Conservation (phyloP, 2,113 vertebrate species). For the Manacus vitellinus region DNA sequence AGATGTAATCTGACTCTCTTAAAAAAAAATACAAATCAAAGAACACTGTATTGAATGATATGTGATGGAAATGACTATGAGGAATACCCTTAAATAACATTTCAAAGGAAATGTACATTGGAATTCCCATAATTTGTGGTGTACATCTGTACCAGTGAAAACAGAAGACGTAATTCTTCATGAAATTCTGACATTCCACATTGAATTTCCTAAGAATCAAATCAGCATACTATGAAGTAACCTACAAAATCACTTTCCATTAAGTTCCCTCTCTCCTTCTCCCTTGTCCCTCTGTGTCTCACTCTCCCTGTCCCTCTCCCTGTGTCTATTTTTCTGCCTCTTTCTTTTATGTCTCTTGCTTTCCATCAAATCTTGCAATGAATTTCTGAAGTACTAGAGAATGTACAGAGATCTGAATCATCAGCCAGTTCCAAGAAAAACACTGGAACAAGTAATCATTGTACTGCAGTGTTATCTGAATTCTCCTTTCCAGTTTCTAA, state of each 20-base stretch:
- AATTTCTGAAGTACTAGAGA: background rate
- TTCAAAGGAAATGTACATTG: background rate
- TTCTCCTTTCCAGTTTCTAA: background rate
- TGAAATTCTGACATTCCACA: background rate
- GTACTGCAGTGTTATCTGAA: background rate
- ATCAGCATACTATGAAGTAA: background rate
- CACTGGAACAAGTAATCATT: background rate
- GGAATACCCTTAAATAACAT: background rate
- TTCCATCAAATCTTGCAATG: background rate
- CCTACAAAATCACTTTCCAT: background rate
- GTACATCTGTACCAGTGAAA: background rate
- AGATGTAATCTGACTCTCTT: background rate
- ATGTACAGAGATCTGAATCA: background rate
- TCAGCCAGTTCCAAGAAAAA: background rate
- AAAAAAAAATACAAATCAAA: background rate
- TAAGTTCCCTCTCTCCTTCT: background rate
- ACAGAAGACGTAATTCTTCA: background rate
- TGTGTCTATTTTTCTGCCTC: background rate
- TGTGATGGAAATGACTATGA: rapidly evolving
- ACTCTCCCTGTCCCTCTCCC: background rate
- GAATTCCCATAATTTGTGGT: background rate
- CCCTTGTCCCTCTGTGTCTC: background rate
- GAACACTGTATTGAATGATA: background rate
- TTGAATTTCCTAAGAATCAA: background rate
- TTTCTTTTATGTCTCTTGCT: background rate